A percentile compares a stretch with the other conserved stretches of the same genome.
These are phyloP conservation scores for Leptinotarsa undecemlineata DNA, from an alignment of 1,140 invertebrate species.

Conservation along the genomic window DNA sequence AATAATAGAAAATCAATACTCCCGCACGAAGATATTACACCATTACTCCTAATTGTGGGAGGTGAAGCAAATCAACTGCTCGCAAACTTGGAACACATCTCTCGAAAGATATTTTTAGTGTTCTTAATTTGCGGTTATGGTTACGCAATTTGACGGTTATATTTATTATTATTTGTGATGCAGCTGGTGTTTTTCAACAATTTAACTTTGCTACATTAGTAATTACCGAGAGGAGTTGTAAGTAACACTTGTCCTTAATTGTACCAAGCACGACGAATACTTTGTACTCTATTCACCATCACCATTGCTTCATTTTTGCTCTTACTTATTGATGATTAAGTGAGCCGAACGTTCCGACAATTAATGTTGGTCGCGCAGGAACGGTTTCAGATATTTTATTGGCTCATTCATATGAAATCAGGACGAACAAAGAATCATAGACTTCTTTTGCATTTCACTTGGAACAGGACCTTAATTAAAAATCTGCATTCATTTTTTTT, in stretches of 20 bases:
- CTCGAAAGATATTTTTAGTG: constrained; percentile 21
- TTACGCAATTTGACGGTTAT: constrained; percentile 50
- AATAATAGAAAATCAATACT: too few species aligned
- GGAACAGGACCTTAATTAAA: too few species aligned
- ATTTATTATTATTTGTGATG: constrained; percentile 53
- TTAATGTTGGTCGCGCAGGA: background rate
- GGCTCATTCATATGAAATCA: too few species aligned
- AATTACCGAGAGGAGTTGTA: constrained; percentile 48
- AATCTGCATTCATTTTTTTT: too few species aligned
- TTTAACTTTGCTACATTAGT: constrained; percentile 53
- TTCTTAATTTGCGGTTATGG: constrained; percentile 36
- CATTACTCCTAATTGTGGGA: too few species aligned
- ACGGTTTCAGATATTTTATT: too few species aligned
- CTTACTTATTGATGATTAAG: constrained; percentile 25
- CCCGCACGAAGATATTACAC: too few species aligned
- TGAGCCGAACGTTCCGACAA: constrained; percentile 17
- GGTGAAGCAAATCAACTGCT: too few species aligned
- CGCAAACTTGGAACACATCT: too few species aligned
- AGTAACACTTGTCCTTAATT: constrained; percentile 53
- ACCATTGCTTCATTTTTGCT: constrained; percentile 29
- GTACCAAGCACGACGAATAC: constrained; percentile 42
- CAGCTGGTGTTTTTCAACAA: constrained; percentile 55
- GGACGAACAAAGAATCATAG: too few species aligned
- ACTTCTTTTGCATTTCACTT: too few species aligned
- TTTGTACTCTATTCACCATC: constrained; percentile 39